Conservation (phyloP, 2,888 invertebrate species). For the Hypolimnas misippus region DNA sequence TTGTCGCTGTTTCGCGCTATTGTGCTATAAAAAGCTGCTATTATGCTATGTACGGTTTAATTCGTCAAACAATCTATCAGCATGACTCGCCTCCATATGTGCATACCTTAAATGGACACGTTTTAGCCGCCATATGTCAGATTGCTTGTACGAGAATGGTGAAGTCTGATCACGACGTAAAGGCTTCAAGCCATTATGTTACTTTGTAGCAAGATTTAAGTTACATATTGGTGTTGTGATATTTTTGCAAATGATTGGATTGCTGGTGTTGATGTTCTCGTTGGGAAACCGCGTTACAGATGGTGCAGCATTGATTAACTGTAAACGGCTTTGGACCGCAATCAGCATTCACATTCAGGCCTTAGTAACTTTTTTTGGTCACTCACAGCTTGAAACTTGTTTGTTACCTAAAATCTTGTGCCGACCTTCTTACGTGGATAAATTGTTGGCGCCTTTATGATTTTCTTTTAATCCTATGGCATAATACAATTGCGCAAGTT, state of each 20-base stretch:
- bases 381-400: conserved; percentile 44
- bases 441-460: conserved; percentile 38
- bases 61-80: conserved; percentile 62
- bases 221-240: conserved; percentile 24
- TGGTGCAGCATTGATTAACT: conserved; percentile 72
- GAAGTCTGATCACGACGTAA: conserved; percentile 16
- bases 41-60: conserved; percentile 55
- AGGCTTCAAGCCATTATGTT: conserved; percentile 32
- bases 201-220: conserved; percentile 21
- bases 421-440: conserved; percentile 39
- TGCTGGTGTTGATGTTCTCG: conserved; percentile 34
- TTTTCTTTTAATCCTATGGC: conserved; percentile 29
- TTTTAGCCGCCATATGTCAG: conserved; percentile 75
- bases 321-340: conserved; percentile 64
- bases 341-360: conserved; percentile 62
- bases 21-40: conserved; percentile 51
- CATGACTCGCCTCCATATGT: conserved; percentile 60
- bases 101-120: conserved; percentile 65
- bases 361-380: conserved; percentile 45
- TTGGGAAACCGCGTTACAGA: conserved; percentile 62
- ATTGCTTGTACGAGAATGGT: conserved; percentile 43
- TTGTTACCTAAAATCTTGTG: conserved; percentile 43
- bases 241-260: conserved; percentile 14
- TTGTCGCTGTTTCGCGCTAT: conserved; percentile 39
- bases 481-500: conserved; percentile 24